Evolutionary conservation across 2,797 vertebrate genomes (phyloP).

Genomic region (Onychomys leucogaster): DNA sequence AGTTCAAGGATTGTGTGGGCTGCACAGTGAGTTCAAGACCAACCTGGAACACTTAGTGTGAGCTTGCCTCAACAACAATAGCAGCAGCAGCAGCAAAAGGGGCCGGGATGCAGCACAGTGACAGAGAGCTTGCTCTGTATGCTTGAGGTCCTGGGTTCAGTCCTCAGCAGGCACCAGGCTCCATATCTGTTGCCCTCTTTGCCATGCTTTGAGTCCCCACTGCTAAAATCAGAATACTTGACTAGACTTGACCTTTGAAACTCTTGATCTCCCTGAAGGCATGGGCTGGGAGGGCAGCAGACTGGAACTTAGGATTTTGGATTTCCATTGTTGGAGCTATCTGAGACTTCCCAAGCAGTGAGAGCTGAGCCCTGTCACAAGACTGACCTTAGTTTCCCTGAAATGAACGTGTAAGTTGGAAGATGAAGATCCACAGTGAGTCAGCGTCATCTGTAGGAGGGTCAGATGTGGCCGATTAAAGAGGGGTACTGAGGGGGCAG

Average conservation of each 20-base stretch:
- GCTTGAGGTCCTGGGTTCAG: neutral
- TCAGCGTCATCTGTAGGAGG: conserved; percentile 77
- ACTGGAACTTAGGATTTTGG: neutral
- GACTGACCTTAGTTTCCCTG: conserved; percentile 49
- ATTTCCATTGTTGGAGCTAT: neutral
- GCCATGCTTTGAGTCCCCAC: neutral
- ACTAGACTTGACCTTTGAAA: neutral
- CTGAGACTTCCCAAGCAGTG: neutral
- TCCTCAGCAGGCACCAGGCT: neutral
- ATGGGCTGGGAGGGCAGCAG: neutral
- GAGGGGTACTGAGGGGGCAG: conserved; percentile 67
- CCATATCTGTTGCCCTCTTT: neutral
- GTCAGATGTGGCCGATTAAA: conserved; percentile 84
- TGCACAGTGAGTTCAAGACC: neutral
- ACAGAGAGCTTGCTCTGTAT: neutral
- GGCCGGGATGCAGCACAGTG: neutral
- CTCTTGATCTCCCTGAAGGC: neutral
- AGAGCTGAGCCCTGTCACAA: neutral
- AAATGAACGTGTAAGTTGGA: conserved; percentile 73
- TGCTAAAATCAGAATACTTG: neutral
- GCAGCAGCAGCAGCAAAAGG: neutral
- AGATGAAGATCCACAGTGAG: conserved; percentile 68
- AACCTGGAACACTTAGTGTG: neutral
- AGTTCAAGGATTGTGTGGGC: neutral
- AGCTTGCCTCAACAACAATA: neutral